These are phyloP conservation scores for Leptinotarsa haldemani DNA, from an alignment of 2,888 invertebrate species.

Conservation along the genomic window DNA sequence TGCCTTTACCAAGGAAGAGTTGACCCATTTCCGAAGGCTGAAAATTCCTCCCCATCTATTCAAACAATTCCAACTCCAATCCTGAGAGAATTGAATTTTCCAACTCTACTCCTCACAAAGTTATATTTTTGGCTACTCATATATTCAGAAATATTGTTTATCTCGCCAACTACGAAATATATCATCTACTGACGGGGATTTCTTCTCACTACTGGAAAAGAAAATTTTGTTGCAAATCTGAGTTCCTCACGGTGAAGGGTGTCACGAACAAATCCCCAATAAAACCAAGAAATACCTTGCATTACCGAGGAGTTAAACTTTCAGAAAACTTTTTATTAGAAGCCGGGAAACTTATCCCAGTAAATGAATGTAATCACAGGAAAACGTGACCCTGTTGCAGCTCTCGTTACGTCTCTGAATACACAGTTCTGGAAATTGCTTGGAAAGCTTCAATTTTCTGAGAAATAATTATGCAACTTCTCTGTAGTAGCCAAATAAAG, in stretches of 20 bases:
- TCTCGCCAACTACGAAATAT: too few relatives aligned
- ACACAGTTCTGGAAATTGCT: neutral
- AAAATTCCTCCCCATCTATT: too few relatives aligned
- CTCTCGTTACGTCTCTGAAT: neutral
- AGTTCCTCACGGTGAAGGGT: neutral
- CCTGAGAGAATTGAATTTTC: too few relatives aligned
- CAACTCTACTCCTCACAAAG: too few relatives aligned
- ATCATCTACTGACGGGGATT: neutral
- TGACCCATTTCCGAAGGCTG: too few relatives aligned
- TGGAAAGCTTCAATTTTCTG: neutral
- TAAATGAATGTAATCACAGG: constrained; percentile 6
- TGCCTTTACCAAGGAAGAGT: too few relatives aligned
- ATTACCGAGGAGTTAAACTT: neutral
- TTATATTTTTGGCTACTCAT: too few relatives aligned
- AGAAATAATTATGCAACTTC: neutral
- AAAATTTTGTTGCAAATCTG: neutral
- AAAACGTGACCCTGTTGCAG: constrained; percentile 5
- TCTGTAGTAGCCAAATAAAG: neutral
- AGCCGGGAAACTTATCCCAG: constrained; percentile 1
- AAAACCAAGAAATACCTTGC: neutral
- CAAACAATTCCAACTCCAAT: too few relatives aligned
- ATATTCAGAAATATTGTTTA: too few relatives aligned
- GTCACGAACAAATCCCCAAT: neutral
- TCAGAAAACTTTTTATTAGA: neutral
- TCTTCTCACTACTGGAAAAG: neutral